Evolutionary conservation across 2,797 vertebrate species (phyloP).

Genomic region (Selene dorsalis): DNA sequence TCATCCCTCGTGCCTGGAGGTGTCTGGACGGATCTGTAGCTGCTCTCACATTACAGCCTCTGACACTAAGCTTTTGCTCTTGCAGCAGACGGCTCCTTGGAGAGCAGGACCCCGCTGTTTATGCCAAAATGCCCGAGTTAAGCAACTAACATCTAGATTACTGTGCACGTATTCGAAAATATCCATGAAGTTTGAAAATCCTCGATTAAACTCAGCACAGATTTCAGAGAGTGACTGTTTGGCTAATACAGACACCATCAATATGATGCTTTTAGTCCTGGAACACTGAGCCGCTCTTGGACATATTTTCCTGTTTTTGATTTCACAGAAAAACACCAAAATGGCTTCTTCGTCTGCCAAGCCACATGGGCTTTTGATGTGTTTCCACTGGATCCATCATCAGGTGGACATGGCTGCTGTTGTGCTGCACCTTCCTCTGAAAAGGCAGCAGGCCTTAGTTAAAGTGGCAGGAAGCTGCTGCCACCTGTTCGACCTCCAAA

Average conservation of each 20-base stretch:
- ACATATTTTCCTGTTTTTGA: slow-evolving; percentile 14
- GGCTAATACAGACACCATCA: slow-evolving; percentile 30
- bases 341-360: background rate
- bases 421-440: background rate
- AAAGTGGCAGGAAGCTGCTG: background rate
- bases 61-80: slow-evolving; percentile 42
- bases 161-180: slow-evolving; percentile 48
- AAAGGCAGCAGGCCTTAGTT: background rate
- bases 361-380: background rate
- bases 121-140: slow-evolving; percentile 61
- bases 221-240: slow-evolving; percentile 44
- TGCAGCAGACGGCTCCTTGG: slow-evolving; percentile 40
- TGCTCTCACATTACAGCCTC: slow-evolving; percentile 52
- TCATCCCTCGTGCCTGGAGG: slow-evolving; percentile 15
- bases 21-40: slow-evolving; percentile 31
- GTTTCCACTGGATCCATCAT: background rate
- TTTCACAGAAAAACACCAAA: slow-evolving; percentile 22
- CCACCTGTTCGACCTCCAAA: background rate
- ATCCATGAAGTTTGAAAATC: slow-evolving; percentile 48
- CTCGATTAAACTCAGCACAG: slow-evolving; percentile 45
- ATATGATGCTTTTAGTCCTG: slow-evolving; percentile 38
- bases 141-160: slow-evolving; percentile 59
- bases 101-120: slow-evolving; percentile 60
- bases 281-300: slow-evolving; percentile 41
- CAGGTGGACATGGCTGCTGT: slow-evolving; percentile 18